Evolutionary conservation across 2,113 vertebrate genomes (phyloP), one percentile per base, ranked within the genome.

Genomic region (Pandion haliaetus): DNA sequence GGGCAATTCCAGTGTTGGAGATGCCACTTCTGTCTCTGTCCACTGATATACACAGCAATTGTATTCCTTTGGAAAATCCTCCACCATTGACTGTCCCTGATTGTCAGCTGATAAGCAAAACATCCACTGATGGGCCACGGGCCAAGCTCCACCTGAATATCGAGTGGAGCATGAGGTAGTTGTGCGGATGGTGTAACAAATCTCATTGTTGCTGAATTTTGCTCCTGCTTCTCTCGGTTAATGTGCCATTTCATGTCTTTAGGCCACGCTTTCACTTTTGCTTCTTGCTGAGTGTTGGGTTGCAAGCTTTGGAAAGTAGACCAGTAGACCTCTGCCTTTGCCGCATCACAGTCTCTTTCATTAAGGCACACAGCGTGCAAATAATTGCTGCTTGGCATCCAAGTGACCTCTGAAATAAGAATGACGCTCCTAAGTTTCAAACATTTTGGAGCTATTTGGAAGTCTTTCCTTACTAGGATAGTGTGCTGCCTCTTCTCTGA

Each of bases 1-100:
- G 96, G 40, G 97, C 97, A 45, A 98, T 99, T 87, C 98, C 99
- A 16, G 99, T 98, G 99, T 98, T 38, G 99, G 99, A 59, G 98
- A 98, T 3, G 98, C 88, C 62, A 98, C 98, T 96, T 99, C 98
- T 34, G 98, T 94, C 61, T 98, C 59, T 98, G 98, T 88, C 98
- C 98, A 67, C 98, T 98, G 42, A 98, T 98, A 21, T 98, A 99
- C 76, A 99, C 96, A 10, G 98, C 98, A 86, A 98, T 42, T 97
- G 98, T 79, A 98, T 98, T 40, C 98, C 98, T 11, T 99, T 99
- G 90, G 99, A 99, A 49, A 98, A 98, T 36, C 98, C 98, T 1
- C 98, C 85, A 6, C 98, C 98, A 82, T 98, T 98, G 36, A 99
- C 99, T 59, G 98, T 99, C 74, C 99, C 98, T 0, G 98, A 98